Percentiles rank a stretch among this genome's conserved stretches.
Evolutionary conservation across 2,888 invertebrate species (phyloP).

Genomic region (Acrobasis consociella): DNA sequence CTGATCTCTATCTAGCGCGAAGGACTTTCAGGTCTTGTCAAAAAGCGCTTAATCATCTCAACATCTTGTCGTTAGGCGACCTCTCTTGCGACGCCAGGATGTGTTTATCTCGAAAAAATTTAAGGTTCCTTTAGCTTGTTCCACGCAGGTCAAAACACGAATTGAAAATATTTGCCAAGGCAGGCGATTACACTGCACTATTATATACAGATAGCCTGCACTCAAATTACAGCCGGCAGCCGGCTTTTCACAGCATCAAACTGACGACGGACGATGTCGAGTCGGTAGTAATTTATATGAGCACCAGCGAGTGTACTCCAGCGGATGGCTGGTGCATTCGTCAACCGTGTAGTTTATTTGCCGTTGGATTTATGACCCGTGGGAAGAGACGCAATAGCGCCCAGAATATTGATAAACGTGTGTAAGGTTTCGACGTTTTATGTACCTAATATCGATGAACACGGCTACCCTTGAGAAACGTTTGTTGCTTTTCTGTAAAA

Average conservation of each 20-base stretch:
- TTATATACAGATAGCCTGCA: neutral
- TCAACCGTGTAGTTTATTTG: constrained; percentile 18
- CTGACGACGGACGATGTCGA: neutral
- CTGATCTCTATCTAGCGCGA: no score
- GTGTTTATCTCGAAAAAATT: no score
- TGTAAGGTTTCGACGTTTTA: no score
- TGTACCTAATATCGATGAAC: no score
- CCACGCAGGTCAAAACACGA: no score
- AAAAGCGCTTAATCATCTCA: no score
- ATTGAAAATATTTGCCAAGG: neutral
- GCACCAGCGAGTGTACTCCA: neutral
- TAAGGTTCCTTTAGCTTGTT: no score
- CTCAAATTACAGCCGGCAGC: neutral
- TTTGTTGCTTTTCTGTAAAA: no score
- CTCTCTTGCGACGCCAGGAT: no score
- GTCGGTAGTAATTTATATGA: constrained; percentile 13
- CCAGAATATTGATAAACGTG: constrained; percentile 5
- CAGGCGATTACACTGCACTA: neutral
- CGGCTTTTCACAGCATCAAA: constrained; percentile 15
- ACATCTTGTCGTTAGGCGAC: no score
- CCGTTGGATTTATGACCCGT: constrained; percentile 5
- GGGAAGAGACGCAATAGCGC: neutral
- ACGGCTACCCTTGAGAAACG: no score
- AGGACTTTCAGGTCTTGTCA: no score
- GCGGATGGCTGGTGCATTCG: constrained; percentile 13